These are phyloP conservation scores for Congeria kusceri DNA, from an alignment of 2,888 invertebrate species.

Conservation along the genomic window DNA sequence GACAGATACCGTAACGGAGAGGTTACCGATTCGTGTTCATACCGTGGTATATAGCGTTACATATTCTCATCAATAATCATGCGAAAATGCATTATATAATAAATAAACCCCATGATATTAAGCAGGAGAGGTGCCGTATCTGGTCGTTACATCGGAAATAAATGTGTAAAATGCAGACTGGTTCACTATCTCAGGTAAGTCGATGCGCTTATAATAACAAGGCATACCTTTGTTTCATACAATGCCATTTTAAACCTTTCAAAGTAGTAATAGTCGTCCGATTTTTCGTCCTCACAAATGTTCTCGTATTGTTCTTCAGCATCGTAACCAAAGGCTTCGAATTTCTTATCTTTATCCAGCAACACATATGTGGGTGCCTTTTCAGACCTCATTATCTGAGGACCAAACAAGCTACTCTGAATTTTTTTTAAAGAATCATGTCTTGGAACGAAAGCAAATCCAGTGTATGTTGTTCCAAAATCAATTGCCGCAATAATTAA, in stretches of 20 bases:
- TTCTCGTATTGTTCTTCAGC: slow-evolving; percentile 11
- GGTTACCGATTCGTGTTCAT: too few relatives aligned
- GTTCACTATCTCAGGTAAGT: too few relatives aligned
- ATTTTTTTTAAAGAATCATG: neutral
- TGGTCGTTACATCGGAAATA: too few relatives aligned
- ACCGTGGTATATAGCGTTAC: too few relatives aligned
- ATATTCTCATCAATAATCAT: too few relatives aligned
- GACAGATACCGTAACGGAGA: too few relatives aligned
- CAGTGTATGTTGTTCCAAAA: slow-evolving; percentile 18
- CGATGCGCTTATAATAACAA: too few relatives aligned
- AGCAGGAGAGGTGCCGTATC: too few relatives aligned
- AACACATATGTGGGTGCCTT: slow-evolving; percentile 8
- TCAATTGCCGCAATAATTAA: slow-evolving; percentile 13
- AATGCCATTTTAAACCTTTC: slow-evolving; percentile 22
- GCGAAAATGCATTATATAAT: too few relatives aligned
- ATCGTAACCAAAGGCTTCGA: slow-evolving; percentile 11
- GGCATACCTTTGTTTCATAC: slow-evolving; percentile 12
- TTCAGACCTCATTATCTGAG: neutral
- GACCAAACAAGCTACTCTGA: neutral
- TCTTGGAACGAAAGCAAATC: slow-evolving; percentile 1
- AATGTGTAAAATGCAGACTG: too few relatives aligned
- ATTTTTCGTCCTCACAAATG: neutral
- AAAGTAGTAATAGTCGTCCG: slow-evolving; percentile 11
- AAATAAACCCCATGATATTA: too few relatives aligned
- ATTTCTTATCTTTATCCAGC: slow-evolving; percentile 1